Percentiles rank a stretch among this genome's conserved stretches.
These are phyloP conservation scores for Ispidina lecontei DNA, from an alignment of 2,797 vertebrate species.

Conservation along the genomic window DNA sequence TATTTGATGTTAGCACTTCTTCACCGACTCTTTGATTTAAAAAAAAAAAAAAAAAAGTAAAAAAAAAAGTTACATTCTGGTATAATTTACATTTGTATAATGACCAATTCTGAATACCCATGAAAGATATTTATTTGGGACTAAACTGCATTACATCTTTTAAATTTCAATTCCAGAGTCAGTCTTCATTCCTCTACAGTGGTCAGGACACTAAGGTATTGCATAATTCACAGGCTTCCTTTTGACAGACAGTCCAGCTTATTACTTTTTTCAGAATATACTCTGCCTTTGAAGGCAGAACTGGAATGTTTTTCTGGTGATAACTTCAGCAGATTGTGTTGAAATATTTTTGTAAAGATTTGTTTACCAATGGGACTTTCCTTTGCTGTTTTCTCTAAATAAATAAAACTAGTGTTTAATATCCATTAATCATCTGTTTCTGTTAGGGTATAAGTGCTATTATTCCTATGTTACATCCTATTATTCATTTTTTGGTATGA, in stretches of 20 bases:
- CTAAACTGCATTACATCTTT: background rate
- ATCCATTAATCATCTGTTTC: background rate
- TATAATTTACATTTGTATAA: background rate
- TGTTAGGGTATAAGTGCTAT: background rate
- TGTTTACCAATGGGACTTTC: slow-evolving; percentile 33
- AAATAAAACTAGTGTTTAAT: background rate
- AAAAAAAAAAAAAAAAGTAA: too few relatives aligned
- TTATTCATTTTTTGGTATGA: background rate
- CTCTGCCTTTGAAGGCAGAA: background rate
- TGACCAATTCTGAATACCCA: background rate
- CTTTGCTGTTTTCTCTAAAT: background rate
- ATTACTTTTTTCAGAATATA: background rate
- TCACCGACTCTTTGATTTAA: background rate
- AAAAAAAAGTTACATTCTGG: fast-evolving
- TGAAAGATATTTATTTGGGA: background rate
- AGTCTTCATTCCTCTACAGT: background rate
- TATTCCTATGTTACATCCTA: background rate
- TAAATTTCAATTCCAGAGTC: slow-evolving; percentile 2
- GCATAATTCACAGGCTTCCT: background rate
- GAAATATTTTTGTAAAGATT: background rate
- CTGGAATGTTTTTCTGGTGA: background rate
- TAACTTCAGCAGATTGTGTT: background rate
- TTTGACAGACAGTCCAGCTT: background rate
- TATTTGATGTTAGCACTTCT: background rate
- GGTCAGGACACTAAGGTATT: background rate